Conservation (phyloP, 1,140 invertebrate genomes). For the Berghia stephanieae region DNA sequence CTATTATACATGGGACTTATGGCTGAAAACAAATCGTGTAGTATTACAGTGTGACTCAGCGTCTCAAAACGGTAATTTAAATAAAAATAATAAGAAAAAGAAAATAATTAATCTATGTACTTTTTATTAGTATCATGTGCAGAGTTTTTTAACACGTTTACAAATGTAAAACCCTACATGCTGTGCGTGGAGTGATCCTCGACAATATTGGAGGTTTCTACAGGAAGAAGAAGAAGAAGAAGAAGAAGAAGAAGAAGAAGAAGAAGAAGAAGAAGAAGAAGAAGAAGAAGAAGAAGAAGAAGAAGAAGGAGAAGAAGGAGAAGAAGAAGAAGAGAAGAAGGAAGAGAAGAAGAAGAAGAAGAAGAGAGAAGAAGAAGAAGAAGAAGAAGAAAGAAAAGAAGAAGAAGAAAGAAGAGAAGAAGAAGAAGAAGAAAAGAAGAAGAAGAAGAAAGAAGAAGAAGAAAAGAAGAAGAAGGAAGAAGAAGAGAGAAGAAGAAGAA, state of each 20-base stretch:
- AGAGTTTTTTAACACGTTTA: not conserved
- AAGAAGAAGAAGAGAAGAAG: not conserved
- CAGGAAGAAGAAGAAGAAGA: no score
- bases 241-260: no score
- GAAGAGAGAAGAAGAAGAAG: no score
- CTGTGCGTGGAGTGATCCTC: no score
- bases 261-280: not conserved
- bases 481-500: no score
- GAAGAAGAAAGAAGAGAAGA: not conserved
- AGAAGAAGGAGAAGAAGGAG: not conserved
- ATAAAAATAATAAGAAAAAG: not conserved
- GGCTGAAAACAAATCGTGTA: no score
- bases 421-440: constrained; percentile 18
- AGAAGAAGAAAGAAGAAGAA: not conserved
- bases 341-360: no score
- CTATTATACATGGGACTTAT: no score
- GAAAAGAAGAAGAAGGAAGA: not conserved
- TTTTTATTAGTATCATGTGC: no score
- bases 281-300: not conserved
- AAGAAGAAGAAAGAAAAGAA: no score
- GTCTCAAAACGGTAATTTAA: not conserved
- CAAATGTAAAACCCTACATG: not conserved
- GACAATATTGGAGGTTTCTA: no score
- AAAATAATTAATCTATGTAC: not conserved
- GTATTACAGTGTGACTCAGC: not conserved